Base-by-base conservation (phyloP, 2,888 invertebrate species). In the Teinopalpus imperialis region DNA sequence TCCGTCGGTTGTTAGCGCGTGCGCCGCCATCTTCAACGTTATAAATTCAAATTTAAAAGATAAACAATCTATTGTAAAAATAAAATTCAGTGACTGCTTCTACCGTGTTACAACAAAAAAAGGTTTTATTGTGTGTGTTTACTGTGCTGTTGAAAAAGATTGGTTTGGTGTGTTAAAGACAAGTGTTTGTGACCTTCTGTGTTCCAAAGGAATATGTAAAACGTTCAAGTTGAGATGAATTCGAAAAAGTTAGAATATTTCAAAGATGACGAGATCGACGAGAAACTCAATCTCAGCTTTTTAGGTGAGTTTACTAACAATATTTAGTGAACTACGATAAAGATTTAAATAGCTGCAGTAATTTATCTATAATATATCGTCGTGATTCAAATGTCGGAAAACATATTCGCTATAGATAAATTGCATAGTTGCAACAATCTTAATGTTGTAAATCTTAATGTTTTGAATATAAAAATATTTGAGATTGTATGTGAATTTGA, bases 221-320 rank as follows among this genome's bases (percentile, higher is more conserved):
- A 74, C 71, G 39, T 68, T 65, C 61, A 63, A 59, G 51, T 62
- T 61, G 78, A 70, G 53, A 88, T 88, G 88, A 88, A 88, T 86
- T 78, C 87, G 51, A 88, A 88, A 77, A 88, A 87, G 73, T 70
- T 88, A 76, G 88, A 88, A 74, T 82, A 85, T 63, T 82, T 81
- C 54, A 77, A 77, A 49, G 78, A 86, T 60, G 76, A 79, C 48
- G 82, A 86, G 50, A 81, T 79, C 66, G 85, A 85, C 68, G 86
- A 76, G 54, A 87, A 87, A 63, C 74, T 79, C 50, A 87, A 81
- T 65, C 83, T 88, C 73, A 88, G 88, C 74, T 88, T 87, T 78
- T 77, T 87, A 88, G 88, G 88, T 87, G 60, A 78, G 74, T 66
- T 49, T 43, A 46, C 10, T 14, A 21, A 39, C 24, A 20, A 26